Conservation (phyloP, 2,797 vertebrate species). For the Squalus acanthias region DNA sequence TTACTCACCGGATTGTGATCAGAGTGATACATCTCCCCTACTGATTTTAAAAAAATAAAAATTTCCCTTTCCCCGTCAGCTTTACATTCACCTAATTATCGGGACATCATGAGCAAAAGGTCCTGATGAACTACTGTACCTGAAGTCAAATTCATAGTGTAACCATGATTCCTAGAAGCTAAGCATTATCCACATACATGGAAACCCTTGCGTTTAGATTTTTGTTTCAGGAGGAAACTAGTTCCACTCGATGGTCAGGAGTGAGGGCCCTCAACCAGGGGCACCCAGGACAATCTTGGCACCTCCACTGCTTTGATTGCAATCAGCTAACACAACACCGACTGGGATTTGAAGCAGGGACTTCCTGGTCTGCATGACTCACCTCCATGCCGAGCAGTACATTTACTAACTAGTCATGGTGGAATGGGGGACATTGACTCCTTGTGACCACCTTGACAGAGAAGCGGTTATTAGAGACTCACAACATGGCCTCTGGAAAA, state of each 20-base stretch:
- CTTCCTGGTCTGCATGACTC: background rate
- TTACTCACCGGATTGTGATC: too few species aligned
- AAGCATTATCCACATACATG: background rate
- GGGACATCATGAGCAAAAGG: background rate
- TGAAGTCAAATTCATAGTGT: background rate
- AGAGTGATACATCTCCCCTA: too few species aligned
- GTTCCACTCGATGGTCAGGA: background rate
- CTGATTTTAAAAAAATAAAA: too few species aligned
- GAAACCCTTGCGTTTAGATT: background rate
- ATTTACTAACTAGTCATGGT: background rate
- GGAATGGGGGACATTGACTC: background rate
- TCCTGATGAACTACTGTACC: background rate
- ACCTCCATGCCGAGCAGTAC: background rate
- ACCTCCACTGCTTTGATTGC: background rate
- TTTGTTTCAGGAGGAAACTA: background rate
- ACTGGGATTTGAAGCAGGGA: background rate
- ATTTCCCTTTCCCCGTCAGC: background rate
- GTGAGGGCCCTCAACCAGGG: background rate
- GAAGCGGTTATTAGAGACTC: background rate
- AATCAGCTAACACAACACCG: background rate
- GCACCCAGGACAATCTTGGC: background rate
- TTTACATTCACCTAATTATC: background rate
- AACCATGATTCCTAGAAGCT: too few species aligned
- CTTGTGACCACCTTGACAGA: background rate
- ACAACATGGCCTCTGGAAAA: background rate